These are phyloP conservation scores for Pediacus dermestoides DNA, from an alignment of 2,888 invertebrate genomes.

Conservation along the genomic window DNA sequence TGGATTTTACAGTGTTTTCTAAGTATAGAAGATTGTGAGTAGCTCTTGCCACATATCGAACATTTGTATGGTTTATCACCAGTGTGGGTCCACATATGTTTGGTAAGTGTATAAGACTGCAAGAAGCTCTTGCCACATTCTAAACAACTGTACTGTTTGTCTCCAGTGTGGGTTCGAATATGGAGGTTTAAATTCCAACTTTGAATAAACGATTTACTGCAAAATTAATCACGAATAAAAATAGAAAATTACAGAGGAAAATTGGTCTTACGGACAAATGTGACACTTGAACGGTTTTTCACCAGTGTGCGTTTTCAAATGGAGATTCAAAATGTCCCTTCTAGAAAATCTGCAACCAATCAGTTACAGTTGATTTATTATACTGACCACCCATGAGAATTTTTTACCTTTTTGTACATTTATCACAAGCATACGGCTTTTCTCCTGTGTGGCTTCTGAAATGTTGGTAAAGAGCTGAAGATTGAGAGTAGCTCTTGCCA, in stretches of 20 bases:
- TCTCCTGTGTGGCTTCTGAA: slow-evolving; percentile 31
- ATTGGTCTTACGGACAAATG: no score
- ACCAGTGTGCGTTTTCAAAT: no score
- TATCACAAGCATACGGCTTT: slow-evolving; percentile 31
- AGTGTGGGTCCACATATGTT: slow-evolving; percentile 34
- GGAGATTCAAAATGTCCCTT: no score
- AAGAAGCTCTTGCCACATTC: slow-evolving; percentile 32
- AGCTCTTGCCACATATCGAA: slow-evolving; percentile 34
- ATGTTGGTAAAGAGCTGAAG: slow-evolving; percentile 37
- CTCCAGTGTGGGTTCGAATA: slow-evolving; percentile 32
- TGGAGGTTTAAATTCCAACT: no score
- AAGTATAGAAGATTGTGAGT: slow-evolving; percentile 36
- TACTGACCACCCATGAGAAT: no score
- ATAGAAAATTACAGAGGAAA: no score
- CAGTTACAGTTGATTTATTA: no score
- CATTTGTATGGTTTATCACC: slow-evolving; percentile 35
- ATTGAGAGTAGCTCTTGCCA: slow-evolving; percentile 38
- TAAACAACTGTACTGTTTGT: slow-evolving; percentile 33
- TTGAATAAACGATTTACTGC: no score
- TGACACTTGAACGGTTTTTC: no score
- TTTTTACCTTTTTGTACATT: slow-evolving; percentile 33
- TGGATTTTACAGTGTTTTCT: slow-evolving; percentile 36
- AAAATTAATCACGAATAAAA: no score
- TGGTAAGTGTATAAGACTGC: slow-evolving; percentile 30
- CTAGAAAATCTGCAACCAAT: no score